Percentiles rank a stretch among this genome's conserved stretches.
These are phyloP conservation scores for Tokudaia tokunoshimensis DNA, from an alignment of 2,797 vertebrate genomes.

Conservation along the genomic window DNA sequence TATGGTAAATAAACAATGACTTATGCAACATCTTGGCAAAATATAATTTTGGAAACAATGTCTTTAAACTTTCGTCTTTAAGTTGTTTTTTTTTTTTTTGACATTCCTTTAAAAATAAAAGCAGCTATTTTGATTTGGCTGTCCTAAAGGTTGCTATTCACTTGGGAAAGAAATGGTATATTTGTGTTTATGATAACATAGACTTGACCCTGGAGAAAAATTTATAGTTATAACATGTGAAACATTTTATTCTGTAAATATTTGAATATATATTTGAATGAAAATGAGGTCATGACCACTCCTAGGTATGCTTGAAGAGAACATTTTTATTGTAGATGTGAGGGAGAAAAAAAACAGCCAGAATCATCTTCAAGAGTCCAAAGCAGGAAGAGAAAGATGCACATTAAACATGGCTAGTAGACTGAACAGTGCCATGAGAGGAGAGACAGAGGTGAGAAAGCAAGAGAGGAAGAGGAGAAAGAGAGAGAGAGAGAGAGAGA, in stretches of 20 bases:
- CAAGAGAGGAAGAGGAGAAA: not conserved
- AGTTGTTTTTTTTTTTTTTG: slow-evolving; percentile 63
- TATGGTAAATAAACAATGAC: slow-evolving; percentile 14
- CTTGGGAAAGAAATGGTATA: slow-evolving; percentile 60
- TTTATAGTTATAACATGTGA: slow-evolving; percentile 51
- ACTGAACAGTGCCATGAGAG: not conserved
- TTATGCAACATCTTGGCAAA: slow-evolving; percentile 54
- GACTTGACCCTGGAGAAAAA: not conserved
- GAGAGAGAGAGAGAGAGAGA: no score
- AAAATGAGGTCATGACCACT: not conserved
- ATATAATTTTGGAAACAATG: not conserved
- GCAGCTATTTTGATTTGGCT: not conserved
- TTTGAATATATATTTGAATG: not conserved
- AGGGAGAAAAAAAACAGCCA: not conserved
- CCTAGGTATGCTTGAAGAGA: not conserved
- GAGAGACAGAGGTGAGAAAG: not conserved
- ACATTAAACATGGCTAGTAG: not conserved
- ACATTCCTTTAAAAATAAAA: not conserved
- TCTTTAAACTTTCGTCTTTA: slow-evolving; percentile 47
- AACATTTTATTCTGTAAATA: slow-evolving; percentile 40
- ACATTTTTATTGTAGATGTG: not conserved
- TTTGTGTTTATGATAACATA: slow-evolving; percentile 56
- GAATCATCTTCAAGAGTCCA: not conserved
- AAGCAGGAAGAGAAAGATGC: not conserved
- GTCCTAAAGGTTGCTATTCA: slow-evolving; percentile 40